A percentile compares a stretch with the other conserved stretches of the same genome.
phyloP scores from a whole-genome alignment of 2,888 invertebrate species.

The Nomada hirtipes region DNA sequence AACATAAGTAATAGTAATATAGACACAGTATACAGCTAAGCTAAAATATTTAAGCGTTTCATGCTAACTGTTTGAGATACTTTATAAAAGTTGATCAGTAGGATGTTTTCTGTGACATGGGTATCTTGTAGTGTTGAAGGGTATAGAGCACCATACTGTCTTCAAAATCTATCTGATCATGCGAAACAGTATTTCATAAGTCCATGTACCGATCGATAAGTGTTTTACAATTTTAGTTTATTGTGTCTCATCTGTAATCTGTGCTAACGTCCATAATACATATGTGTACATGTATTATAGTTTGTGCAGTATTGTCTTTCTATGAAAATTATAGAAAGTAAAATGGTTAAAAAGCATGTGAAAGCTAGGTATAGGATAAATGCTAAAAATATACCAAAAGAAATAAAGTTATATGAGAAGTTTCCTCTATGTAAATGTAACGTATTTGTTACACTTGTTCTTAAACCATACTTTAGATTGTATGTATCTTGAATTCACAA shows the following conservation, averaged over 20 bases:
- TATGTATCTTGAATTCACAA: conserved; percentile 12
- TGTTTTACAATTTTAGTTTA: conserved; percentile 59
- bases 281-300: conserved; percentile 71
- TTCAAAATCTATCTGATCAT: conserved; percentile 64
- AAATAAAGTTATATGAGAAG: conserved; percentile 37
- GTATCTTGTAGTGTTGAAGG: conserved; percentile 60
- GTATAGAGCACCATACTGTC: conserved; percentile 59
- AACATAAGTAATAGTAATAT: conserved; percentile 46
- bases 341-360: conserved; percentile 55
- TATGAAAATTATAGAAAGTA: conserved; percentile 68
- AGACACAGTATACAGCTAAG: conserved; percentile 60
- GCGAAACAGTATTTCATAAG: conserved; percentile 64
- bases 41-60: conserved; percentile 62
- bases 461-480: conserved; percentile 50
- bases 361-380: conserved; percentile 51
- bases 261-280: conserved; percentile 68
- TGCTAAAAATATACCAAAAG: conserved; percentile 47
- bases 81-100: conserved; percentile 56
- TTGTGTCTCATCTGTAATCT: conserved; percentile 69
- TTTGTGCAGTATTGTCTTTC: conserved; percentile 75
- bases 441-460: conserved; percentile 29
- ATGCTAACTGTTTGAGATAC: conserved; percentile 57
- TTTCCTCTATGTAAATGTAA: conserved; percentile 38
- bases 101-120: conserved; percentile 58
- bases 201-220: conserved; percentile 74